Evolutionary conservation across 2,797 vertebrate genomes (phyloP), one percentile per base, ranked within the genome.

Genomic region (Botia kubotai): DNA sequence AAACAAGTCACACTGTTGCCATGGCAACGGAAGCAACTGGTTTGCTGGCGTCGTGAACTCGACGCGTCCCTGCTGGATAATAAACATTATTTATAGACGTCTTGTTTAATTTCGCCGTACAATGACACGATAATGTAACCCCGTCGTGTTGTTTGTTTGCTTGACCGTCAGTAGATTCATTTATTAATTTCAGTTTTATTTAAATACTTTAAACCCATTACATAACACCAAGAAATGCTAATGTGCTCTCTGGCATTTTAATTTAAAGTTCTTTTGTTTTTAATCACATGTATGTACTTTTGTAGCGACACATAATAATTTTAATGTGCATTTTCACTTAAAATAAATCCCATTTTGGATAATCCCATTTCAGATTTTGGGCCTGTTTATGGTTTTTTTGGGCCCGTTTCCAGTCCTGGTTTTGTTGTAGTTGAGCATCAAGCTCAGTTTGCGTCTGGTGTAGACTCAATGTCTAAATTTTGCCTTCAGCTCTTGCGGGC

Each of bases 21-120:
- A 80, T 80, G 63, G 79, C 36, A 74, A 80, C 79, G 6, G 79
- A 80, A 58, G 79, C 79, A 74, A 36, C 79, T 80, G 67, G 62
- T 70, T 33, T 36, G 79, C 71, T 80, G 74, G 63, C 33, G 6
- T 58, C 12, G 62, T 12, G 21, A 73, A 74, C 78, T 1, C 36
- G 14, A 77, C 12, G 75, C 29, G 36, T 58, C 23, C 36, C 46
- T 16, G 14, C 53, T 60, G 33, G 52, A 58, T 16, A 68, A 46
- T 50, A 17, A n/a, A 19, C 21, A 26, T 69, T 0, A 5, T 60
- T 69, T 60, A 0, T 36, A 33, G 58, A 60, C 4, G 21, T 60
- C 6, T 3, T 68, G 8, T 3, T 60, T 62, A 23, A 10, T 33
- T 57, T 13, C 16, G 21, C 10, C 29, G 4, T n/a, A n/a, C n/a